Conservation (phyloP, 2,888 invertebrate genomes). For the Parnassius mnemosyne region DNA sequence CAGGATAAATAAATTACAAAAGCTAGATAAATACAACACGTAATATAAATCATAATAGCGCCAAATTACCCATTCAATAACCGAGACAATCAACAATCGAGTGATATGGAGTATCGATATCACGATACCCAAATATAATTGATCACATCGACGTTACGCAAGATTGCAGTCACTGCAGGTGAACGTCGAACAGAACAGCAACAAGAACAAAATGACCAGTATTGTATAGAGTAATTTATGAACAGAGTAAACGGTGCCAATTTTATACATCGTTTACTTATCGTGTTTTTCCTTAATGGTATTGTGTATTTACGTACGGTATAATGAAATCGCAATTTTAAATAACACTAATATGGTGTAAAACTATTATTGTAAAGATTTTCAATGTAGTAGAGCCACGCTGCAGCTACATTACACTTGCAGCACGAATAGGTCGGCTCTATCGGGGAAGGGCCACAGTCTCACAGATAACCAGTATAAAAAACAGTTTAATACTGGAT, state of each 20-base stretch:
- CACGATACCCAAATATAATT: constrained; percentile 9
- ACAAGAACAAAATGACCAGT: neutral
- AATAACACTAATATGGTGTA: too few relatives aligned
- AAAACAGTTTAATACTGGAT: too few relatives aligned
- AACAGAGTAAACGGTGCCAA: neutral
- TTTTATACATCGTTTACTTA: neutral
- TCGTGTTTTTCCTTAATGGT: too few relatives aligned
- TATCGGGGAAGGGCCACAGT: too few relatives aligned
- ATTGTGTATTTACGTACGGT: too few relatives aligned
- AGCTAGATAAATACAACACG: neutral
- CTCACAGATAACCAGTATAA: too few relatives aligned
- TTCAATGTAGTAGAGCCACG: too few relatives aligned
- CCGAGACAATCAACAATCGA: constrained; percentile 4
- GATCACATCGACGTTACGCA: constrained; percentile 8
- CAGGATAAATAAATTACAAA: neutral
- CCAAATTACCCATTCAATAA: neutral
- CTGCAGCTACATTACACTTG: too few relatives aligned
- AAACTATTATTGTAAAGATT: too few relatives aligned
- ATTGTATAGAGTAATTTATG: constrained; percentile 6
- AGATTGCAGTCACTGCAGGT: constrained; percentile 15
- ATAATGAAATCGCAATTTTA: too few relatives aligned
- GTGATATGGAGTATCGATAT: constrained; percentile 1
- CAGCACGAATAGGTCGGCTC: too few relatives aligned
- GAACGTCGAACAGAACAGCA: neutral
- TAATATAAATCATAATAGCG: constrained; percentile 3